A percentile compares a stretch with the other conserved stretches of the same genome.
Conservation (phyloP, 2,888 invertebrate species). For the Xanthia togata region DNA sequence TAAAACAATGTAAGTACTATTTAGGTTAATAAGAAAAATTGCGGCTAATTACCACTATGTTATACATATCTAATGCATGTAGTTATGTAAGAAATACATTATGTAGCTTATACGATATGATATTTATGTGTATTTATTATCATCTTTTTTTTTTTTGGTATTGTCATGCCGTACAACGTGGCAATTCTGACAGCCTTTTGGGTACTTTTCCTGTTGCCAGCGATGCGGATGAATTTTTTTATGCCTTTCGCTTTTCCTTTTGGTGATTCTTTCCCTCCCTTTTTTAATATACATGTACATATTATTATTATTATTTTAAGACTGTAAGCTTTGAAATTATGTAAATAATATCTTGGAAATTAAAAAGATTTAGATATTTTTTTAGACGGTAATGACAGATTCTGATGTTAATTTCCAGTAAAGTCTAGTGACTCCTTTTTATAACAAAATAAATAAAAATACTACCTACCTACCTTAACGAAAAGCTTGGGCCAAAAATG, state of each 20-base stretch:
- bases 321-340: too few species aligned
- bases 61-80: neutral
- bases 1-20: neutral
- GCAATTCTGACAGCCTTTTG: too few species aligned
- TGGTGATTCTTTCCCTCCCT: too few species aligned
- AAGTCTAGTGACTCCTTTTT: neutral
- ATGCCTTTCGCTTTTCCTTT: too few species aligned
- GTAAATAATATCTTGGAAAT: too few species aligned
- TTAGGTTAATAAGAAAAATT: neutral
- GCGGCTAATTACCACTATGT: neutral
- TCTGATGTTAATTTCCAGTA: neutral
- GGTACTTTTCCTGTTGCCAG: too few species aligned
- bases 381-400: too few species aligned
- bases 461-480: neutral
- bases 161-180: too few species aligned
- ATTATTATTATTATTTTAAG: too few species aligned
- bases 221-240: too few species aligned
- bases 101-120: neutral
- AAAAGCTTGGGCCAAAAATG: neutral
- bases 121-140: neutral
- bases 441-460: neutral
- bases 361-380: too few species aligned
- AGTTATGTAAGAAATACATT: conserved; percentile 15
- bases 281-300: too few species aligned
- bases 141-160: neutral